Evolutionary conservation across 2,113 vertebrate genomes (phyloP).

Genomic region (Cyprinodon tularosa): DNA sequence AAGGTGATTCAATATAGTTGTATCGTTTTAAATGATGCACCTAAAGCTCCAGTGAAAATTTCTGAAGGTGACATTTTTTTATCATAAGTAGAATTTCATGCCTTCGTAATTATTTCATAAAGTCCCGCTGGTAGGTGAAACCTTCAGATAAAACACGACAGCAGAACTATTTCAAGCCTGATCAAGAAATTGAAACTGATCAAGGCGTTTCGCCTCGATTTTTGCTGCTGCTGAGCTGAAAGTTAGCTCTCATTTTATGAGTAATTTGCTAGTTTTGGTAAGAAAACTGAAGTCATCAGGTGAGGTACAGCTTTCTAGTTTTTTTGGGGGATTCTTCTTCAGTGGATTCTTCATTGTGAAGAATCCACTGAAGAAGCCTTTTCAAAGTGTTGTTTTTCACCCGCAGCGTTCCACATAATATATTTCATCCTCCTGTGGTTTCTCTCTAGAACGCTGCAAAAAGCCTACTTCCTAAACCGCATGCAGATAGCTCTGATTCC

Average conservation of each 20-base stretch:
- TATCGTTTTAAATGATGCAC: neutral
- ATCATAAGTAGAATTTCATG: neutral
- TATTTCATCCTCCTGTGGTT: neutral
- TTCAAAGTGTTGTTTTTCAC: neutral
- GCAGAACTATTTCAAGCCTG: neutral
- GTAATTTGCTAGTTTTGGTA: constrained; percentile 12
- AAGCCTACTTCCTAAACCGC: neutral
- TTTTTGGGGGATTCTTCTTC: too few relatives aligned
- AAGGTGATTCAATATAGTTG: neutral
- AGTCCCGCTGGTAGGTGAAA: neutral
- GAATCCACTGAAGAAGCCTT: neutral
- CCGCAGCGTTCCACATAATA: neutral
- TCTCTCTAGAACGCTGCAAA: neutral
- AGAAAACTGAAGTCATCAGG: constrained; percentile 1
- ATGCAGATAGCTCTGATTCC: neutral
- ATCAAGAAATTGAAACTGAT: constrained; percentile 47
- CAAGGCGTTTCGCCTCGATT: constrained; percentile 6
- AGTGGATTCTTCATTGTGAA: too few relatives aligned
- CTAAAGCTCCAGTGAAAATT: neutral
- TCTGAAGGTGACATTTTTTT: neutral
- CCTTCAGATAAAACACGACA: neutral
- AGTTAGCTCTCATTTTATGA: constrained; percentile 24
- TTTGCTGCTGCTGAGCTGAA: constrained; percentile 13
- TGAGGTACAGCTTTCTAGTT: neutral
- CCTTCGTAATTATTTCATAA: neutral